Conservation (phyloP, 1,140 invertebrate species). For the Zelostemma sp. region DNA sequence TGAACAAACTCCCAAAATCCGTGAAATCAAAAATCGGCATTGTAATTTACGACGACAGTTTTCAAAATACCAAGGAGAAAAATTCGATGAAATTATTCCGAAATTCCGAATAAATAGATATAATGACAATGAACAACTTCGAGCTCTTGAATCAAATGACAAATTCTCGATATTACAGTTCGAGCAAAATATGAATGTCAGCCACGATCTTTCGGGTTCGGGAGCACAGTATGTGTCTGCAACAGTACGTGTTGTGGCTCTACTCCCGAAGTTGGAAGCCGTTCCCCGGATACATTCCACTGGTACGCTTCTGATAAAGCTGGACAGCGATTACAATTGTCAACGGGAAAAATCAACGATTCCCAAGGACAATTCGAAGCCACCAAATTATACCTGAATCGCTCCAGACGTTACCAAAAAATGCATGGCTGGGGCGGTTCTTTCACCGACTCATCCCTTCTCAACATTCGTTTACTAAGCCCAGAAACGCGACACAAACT, state of each 20-base stretch:
- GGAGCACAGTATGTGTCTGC: constrained; percentile 84
- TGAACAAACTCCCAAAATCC: too few species aligned
- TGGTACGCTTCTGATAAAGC: constrained; percentile 73
- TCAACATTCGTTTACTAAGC: constrained; percentile 78
- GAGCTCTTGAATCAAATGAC: too few species aligned
- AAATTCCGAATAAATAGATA: too few species aligned
- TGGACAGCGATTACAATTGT: constrained; percentile 67
- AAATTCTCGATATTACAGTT: not conserved
- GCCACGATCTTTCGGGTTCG: constrained; percentile 57
- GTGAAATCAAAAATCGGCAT: too few species aligned
- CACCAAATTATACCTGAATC: constrained; percentile 12
- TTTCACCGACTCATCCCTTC: constrained; percentile 85
- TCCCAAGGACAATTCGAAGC: not conserved
- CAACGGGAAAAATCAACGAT: constrained; percentile 44
- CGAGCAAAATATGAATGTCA: constrained; percentile 55
- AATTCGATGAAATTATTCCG: too few species aligned
- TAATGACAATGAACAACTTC: too few species aligned
- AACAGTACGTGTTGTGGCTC: constrained; percentile 84
- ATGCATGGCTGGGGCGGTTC: constrained; percentile 88
- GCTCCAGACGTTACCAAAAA: constrained; percentile 66
- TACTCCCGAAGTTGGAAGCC: constrained; percentile 65
- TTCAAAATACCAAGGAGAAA: too few species aligned
- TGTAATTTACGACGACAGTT: too few species aligned
- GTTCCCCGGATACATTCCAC: constrained; percentile 65
- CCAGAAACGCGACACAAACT: not conserved